Conservation (phyloP, 2,797 vertebrate species). For the Valencia hispanica region DNA sequence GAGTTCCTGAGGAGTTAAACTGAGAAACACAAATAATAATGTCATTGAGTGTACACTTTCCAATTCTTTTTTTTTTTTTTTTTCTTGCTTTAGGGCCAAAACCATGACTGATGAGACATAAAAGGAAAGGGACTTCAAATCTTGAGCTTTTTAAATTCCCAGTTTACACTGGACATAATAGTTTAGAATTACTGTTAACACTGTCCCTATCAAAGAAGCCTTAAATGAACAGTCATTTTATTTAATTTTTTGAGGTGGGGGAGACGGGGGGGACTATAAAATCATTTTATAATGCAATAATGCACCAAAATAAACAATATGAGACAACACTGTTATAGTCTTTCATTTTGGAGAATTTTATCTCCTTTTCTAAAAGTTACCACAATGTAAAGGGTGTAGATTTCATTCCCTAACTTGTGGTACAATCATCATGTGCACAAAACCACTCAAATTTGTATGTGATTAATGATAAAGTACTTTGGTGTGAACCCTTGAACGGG, state of each 20-base stretch:
- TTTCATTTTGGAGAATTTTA: background rate
- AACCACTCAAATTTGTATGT: background rate
- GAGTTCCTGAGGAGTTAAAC: background rate
- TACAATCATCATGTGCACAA: background rate
- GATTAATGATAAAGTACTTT: background rate
- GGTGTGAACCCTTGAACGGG: background rate
- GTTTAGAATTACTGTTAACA: background rate
- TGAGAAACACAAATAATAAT: too few relatives aligned
- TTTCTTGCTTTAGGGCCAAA: background rate
- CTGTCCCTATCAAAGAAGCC: background rate
- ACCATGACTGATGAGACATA: background rate
- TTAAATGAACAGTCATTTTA: background rate
- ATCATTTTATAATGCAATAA: background rate
- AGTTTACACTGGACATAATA: background rate
- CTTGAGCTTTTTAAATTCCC: background rate
- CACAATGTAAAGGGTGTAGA: background rate
- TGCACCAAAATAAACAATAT: background rate
- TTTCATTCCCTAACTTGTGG: background rate
- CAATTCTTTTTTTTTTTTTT: background rate
- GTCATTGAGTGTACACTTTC: background rate
- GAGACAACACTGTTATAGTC: background rate
- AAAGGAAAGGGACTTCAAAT: background rate
- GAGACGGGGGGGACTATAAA: too few relatives aligned
- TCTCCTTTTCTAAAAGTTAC: background rate
- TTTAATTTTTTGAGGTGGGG: too few relatives aligned